A percentile compares a stretch with the other conserved stretches of the same genome.
These are phyloP conservation scores for Bombus breviceps DNA, from an alignment of 1,140 invertebrate species.

Conservation along the genomic window DNA sequence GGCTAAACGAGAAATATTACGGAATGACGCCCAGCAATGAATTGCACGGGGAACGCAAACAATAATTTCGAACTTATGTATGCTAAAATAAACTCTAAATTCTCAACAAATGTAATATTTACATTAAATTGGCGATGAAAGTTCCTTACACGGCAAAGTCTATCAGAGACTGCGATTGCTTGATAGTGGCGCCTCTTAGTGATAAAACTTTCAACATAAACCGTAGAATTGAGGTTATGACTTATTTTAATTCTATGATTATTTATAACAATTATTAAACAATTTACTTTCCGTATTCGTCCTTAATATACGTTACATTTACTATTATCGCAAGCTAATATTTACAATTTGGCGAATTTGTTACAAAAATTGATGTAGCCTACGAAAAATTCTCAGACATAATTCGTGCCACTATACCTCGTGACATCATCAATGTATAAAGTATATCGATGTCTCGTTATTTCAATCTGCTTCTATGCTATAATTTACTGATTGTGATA, in stretches of 20 bases:
- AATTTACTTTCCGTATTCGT: neutral
- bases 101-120: constrained; percentile 73
- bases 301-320: neutral
- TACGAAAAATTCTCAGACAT: constrained; percentile 56
- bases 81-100: constrained; percentile 57
- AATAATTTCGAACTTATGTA: constrained; percentile 46
- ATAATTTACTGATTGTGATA: constrained; percentile 28
- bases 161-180: constrained; percentile 71
- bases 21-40: constrained; percentile 53
- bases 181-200: constrained; percentile 58
- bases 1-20: constrained; percentile 49
- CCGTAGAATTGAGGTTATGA: constrained; percentile 72
- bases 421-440: constrained; percentile 67
- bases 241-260: constrained; percentile 12
- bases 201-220: constrained; percentile 48
- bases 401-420: constrained; percentile 68
- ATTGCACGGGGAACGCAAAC: constrained; percentile 13
- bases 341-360: neutral
- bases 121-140: constrained; percentile 76
- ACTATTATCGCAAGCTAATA: neutral
- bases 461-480: constrained; percentile 44
- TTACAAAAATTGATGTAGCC: neutral
- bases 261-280: neutral
- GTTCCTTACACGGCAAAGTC: constrained; percentile 71
- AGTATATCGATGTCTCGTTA: constrained; percentile 44